Percentiles rank a stretch among this genome's conserved stretches.
phyloP scores from a whole-genome alignment of 2,113 vertebrate species.

The Scomber scombrus region DNA sequence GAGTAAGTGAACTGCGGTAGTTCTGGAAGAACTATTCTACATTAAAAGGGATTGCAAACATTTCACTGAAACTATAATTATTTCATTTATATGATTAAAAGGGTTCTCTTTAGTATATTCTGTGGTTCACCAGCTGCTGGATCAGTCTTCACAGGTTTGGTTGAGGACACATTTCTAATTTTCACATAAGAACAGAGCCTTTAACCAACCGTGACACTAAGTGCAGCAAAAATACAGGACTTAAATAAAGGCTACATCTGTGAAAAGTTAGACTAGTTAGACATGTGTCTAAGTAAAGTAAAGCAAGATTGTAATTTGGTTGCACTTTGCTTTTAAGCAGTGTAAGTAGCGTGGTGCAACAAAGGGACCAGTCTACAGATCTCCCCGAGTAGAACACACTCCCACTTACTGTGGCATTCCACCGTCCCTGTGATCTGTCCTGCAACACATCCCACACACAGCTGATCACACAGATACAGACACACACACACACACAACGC shows the following conservation, averaged over 20 bases:
- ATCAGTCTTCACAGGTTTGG: neutral
- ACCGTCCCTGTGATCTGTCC: conserved; percentile 70
- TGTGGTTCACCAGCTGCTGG: neutral
- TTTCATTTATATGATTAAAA: neutral
- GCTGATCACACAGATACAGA: conserved; percentile 50
- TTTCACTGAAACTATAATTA: too few relatives aligned
- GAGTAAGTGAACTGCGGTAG: neutral
- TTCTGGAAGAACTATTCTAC: neutral
- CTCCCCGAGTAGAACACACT: conserved; percentile 61
- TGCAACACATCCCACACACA: conserved; percentile 64
- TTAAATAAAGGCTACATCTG: conserved; percentile 14
- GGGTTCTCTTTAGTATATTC: neutral
- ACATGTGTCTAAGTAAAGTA: conserved; percentile 24
- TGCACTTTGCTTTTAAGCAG: conserved; percentile 55
- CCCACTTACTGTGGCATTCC: conserved; percentile 74
- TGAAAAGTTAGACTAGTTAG: conserved; percentile 2
- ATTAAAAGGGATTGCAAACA: too few relatives aligned
- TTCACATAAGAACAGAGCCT: neutral
- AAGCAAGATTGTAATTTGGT: conserved; percentile 46
- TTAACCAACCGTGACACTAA: neutral
- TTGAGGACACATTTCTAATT: neutral
- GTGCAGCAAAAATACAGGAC: neutral
- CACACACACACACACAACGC: conserved; percentile 38
- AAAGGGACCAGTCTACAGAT: conserved; percentile 60
- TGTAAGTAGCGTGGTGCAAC: conserved; percentile 50